Evolutionary conservation across 2,888 invertebrate genomes (phyloP), one percentile per base, ranked within the genome.

Genomic region (Pachliopta kotzebuea): DNA sequence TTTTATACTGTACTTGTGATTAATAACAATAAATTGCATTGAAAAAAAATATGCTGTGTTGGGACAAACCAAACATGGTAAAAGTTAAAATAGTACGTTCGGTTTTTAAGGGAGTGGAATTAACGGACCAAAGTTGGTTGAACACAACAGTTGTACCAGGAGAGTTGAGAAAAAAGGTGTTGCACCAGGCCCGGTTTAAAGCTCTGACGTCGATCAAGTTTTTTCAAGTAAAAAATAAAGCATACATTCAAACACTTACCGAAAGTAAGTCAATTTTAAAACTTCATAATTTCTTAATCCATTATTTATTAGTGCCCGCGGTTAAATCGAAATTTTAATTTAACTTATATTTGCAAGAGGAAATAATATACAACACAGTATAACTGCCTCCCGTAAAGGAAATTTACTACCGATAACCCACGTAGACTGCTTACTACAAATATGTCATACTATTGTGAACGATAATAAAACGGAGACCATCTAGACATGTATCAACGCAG

Each of bases 151-250:
- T 90, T 6, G 85, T 88, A 17, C 90, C 90, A 2, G 71, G 81
- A 49, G 90, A 90, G 66, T 73, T 92, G 14, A 76, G 90, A 9
- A 89, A 88, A 66, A 92, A 92, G 78, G 88, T 92, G 1, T 73
- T 92, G 31, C 86, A 90, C 67, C 86, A 91, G 77, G 92, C 92
- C 29, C 80, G 92, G 67, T 88, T 92, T 66, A 88, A 88, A 72
- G 86, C 89, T 0, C 75, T 92, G 14, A 87, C 87, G 17, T 89
- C 88, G 18, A 88, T 92, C 23, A 80, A 77, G 66, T 88, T 92
- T 68, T 92, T 92, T 70, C 87, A 87, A 83, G 88, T 90, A 0
- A 89, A 89, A 71, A 92, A 92, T 70, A 89, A 86, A 67, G 85
- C 86, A n/a, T 92, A 84, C 70, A 88, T 92, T 69, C 90, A 91